These are phyloP conservation scores for Hypomecis punctinalis DNA, from an alignment of 2,888 invertebrate species.

Conservation along the genomic window DNA sequence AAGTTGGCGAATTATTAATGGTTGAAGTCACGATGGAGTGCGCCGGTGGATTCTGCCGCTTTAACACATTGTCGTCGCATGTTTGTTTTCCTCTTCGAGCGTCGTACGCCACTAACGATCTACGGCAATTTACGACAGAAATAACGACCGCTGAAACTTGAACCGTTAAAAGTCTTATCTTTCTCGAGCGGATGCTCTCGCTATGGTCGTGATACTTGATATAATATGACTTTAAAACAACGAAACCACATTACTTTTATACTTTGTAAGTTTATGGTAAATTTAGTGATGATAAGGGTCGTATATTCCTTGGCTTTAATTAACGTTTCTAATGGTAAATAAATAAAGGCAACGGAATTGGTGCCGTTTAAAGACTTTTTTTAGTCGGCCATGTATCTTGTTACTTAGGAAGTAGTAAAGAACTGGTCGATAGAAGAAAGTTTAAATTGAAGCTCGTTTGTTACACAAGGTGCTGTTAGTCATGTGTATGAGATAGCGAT, in stretches of 20 bases:
- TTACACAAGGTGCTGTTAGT: constrained; percentile 52
- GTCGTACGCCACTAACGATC: constrained; percentile 61
- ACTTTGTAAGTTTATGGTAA: constrained; percentile 30
- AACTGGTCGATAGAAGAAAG: constrained; percentile 34
- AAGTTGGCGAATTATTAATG: constrained; percentile 74
- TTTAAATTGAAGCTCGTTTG: constrained; percentile 46
- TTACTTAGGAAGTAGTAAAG: constrained; percentile 20
- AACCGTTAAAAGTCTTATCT: constrained; percentile 66
- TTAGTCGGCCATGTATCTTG: constrained; percentile 6
- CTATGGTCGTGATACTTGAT: constrained; percentile 41
- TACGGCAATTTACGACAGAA: constrained; percentile 65
- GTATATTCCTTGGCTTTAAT: constrained; percentile 13
- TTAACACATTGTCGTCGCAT: constrained; percentile 65
- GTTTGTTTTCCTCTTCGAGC: constrained; percentile 58
- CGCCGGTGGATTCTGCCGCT: constrained; percentile 58
- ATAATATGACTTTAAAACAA: constrained; percentile 40
- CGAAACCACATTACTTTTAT: constrained; percentile 49
- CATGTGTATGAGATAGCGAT: constrained; percentile 50
- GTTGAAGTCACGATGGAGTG: constrained; percentile 57
- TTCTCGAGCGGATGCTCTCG: constrained; percentile 50
- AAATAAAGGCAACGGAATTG: constrained; percentile 6
- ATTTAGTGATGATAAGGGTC: constrained; percentile 16
- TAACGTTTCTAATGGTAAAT: constrained; percentile 8
- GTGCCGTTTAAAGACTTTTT: constrained; percentile 13
- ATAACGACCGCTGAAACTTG: constrained; percentile 63